These are phyloP conservation scores for Tenrec ecaudatus DNA, from an alignment of 2,113 vertebrate species.

Conservation along the genomic window DNA sequence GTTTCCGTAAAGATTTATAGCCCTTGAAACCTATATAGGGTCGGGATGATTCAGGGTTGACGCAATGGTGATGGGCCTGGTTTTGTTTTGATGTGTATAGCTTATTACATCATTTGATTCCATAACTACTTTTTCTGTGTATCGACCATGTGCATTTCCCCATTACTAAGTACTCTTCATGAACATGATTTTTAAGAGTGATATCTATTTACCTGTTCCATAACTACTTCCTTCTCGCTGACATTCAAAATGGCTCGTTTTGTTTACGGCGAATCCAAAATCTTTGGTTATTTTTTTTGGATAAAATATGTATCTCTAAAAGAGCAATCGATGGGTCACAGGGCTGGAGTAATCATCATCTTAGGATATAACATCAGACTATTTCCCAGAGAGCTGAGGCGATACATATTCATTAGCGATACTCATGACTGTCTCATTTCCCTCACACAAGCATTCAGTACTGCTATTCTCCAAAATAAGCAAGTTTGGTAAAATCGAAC, in stretches of 20 bases:
- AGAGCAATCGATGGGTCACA: background rate
- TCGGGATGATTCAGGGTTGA: too few relatives aligned
- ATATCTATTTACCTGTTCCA: background rate
- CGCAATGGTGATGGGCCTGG: too few relatives aligned
- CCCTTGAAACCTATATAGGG: too few relatives aligned
- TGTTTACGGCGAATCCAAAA: background rate
- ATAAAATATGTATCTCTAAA: background rate
- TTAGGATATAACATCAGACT: background rate
- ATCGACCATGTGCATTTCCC: background rate
- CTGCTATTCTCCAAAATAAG: background rate
- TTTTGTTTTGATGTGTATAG: too few relatives aligned
- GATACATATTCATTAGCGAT: background rate
- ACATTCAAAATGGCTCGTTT: background rate
- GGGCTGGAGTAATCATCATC: too few relatives aligned
- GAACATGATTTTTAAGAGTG: background rate
- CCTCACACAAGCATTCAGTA: background rate
- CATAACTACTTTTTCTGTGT: background rate
- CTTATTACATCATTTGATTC: background rate
- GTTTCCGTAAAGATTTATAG: too few relatives aligned
- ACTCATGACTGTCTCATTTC: background rate
- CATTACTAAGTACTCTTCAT: background rate
- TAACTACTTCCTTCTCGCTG: background rate
- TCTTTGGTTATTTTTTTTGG: constrained; percentile 13
- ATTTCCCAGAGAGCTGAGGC: constrained; percentile 19
- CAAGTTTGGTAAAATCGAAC: background rate